Conservation (phyloP, 2,797 vertebrate genomes). For the Ispidina lecontei region DNA sequence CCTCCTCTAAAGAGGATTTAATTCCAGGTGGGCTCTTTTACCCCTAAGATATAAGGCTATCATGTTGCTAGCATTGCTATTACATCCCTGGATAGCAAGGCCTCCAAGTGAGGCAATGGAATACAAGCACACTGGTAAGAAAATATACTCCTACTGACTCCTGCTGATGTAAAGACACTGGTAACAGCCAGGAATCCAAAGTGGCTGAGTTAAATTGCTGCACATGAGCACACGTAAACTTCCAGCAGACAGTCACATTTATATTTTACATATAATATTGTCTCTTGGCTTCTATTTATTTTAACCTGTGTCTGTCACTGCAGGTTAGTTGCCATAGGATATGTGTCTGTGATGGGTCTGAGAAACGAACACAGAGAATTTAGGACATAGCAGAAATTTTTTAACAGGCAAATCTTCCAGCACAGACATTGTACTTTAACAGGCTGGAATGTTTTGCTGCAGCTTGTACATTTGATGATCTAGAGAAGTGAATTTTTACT, state of each 20-base stretch:
- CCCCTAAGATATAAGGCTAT: neutral
- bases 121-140: neutral
- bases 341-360: neutral
- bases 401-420: neutral
- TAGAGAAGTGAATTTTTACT: neutral
- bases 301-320: neutral
- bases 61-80: neutral
- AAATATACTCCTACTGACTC: neutral
- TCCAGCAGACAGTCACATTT: neutral
- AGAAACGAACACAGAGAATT: neutral
- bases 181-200: neutral
- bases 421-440: neutral
- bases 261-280: neutral
- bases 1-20: neutral
- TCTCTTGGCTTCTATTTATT: neutral
- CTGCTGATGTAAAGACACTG: neutral
- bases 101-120: neutral
- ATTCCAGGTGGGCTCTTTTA: neutral
- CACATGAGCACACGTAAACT: neutral
- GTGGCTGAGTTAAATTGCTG: neutral
- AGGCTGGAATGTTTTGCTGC: neutral
- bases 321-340: constrained; percentile 13
- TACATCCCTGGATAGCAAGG: neutral
- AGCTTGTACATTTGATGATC: neutral
- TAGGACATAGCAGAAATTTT: neutral